phyloP scores from a whole-genome alignment of 1,140 invertebrate species.

The Diplogasteroides magnus region DNA sequence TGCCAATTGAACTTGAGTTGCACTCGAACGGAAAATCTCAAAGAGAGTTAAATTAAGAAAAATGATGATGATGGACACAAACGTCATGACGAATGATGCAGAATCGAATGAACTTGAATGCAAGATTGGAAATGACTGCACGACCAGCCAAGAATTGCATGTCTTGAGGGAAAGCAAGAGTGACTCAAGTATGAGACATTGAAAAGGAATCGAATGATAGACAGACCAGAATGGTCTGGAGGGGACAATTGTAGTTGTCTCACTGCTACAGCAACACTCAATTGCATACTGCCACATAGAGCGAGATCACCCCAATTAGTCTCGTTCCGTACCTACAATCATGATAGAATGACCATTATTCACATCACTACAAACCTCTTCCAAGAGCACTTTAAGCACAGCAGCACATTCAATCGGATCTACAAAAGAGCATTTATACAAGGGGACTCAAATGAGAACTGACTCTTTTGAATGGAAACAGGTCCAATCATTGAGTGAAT shows the following conservation, averaged over 20 bases:
- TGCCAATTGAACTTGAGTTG: not conserved
- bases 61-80: not conserved
- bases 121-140: too few species aligned
- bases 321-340: not conserved
- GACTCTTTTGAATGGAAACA: too few species aligned
- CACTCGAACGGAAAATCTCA: not conserved
- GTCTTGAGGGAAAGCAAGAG: not conserved
- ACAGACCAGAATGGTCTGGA: not conserved
- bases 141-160: not conserved
- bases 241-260: not conserved
- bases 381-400: too few species aligned
- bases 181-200: too few species aligned
- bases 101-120: too few species aligned
- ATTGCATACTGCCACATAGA: not conserved
- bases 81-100: too few species aligned
- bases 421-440: too few species aligned
- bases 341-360: too few species aligned
- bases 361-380: too few species aligned
- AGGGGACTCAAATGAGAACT: too few species aligned
- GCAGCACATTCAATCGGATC: too few species aligned
- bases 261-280: not conserved
- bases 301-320: not conserved
- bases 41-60: not conserved
- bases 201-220: not conserved
- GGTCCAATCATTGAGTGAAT: too few species aligned